Evolutionary conservation across 35 echinoderm and acorn worm species (phyloP), one percentile per base, ranked within the genome.

Genomic region (Amphiura filiformis): DNA sequence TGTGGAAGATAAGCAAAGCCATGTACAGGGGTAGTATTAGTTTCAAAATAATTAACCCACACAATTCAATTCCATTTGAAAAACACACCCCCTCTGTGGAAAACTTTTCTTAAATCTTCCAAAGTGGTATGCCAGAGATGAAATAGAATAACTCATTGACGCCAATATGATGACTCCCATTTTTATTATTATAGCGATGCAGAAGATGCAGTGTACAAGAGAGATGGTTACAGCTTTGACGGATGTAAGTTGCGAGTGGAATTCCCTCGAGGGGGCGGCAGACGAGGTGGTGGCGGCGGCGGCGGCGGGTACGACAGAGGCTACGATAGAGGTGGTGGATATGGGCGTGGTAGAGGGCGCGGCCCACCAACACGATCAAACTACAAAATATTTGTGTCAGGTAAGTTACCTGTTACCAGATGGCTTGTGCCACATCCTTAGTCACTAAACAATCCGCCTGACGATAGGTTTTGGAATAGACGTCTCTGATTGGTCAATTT

Each of bases 151-250:
- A 31, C 75, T 77, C 28, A 12, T 77, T 77, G 7, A 13, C 12
- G 26, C 75, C 34, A 77, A 31, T 31, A 28, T n/a, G 34, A 12
- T 77, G n/a, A n/a, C n/a, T n/a, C n/a, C n/a, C n/a, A 13, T 28
- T 77, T 30, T 35, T 31, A 12, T 77, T 49, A 57, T 35, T 34
- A 3, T 57, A 38, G 18, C 32, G 39, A 84, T 84, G 14, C 22
- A 81, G 37, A 36, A 33, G n/a, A 20, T 80, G 28, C 64, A 30
- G 13, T 90, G 12, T 57, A 23, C 1, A 78, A 94, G 93, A 39
- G 93, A 94, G 84, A 94, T 80, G 89, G 88, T 18, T 88, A 90
- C 37, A 84, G 87, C 65, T 94, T 91, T 78, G 93, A 91, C 80
- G 85, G 89, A 31, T 91, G 90, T 44, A 35, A 77, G 56, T 49